A percentile compares a stretch with the other conserved stretches of the same genome.
These are phyloP conservation scores for Heteronetta atricapilla DNA, from an alignment of 2,113 vertebrate species.

Conservation along the genomic window DNA sequence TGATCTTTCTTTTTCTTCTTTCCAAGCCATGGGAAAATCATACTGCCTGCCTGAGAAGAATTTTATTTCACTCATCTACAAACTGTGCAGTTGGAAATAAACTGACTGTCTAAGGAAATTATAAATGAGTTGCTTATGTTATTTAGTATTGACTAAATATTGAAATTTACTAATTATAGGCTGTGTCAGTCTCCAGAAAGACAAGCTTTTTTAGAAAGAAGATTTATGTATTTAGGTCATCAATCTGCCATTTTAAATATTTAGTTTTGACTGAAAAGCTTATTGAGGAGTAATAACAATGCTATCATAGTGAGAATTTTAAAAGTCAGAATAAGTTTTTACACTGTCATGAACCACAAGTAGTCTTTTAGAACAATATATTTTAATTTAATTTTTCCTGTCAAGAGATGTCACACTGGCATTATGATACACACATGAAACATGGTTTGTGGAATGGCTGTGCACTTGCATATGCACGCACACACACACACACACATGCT, in stretches of 20 bases:
- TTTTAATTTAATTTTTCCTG: background rate
- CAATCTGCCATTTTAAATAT: background rate
- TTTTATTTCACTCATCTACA: background rate
- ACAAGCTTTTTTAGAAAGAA: background rate
- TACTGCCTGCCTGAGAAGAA: background rate
- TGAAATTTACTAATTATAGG: background rate
- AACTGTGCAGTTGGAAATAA: background rate
- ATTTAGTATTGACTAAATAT: background rate
- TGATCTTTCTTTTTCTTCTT: background rate
- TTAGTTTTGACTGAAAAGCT: background rate
- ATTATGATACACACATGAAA: background rate
- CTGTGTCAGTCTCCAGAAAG: background rate
- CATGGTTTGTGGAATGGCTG: background rate
- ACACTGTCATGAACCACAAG: background rate
- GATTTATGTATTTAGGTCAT: background rate
- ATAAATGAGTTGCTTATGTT: background rate
- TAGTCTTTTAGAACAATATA: background rate
- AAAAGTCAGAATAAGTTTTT: background rate
- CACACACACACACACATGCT: background rate
- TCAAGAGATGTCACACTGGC: rapidly evolving
- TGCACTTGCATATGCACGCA: rapidly evolving
- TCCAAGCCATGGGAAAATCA: background rate
- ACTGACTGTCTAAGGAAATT: background rate
- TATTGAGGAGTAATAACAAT: background rate
- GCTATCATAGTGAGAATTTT: background rate